A percentile compares a stretch with the other conserved stretches of the same genome.
These are phyloP conservation scores for Nestor notabilis DNA, from an alignment of 2,113 vertebrate genomes.

Conservation along the genomic window DNA sequence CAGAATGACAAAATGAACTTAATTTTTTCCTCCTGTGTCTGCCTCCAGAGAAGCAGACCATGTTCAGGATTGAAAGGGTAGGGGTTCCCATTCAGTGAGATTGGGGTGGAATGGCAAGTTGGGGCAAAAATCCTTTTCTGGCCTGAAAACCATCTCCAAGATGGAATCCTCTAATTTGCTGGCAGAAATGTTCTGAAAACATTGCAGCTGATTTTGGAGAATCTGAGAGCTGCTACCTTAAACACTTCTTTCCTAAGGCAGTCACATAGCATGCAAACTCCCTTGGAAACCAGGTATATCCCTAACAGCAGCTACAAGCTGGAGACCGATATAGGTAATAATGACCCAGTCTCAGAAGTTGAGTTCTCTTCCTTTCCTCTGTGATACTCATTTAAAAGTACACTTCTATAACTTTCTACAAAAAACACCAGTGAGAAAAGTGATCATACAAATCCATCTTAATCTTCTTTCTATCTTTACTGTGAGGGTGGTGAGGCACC, in stretches of 20 bases:
- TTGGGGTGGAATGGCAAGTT: background rate
- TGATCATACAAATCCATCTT: background rate
- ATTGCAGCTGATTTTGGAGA: background rate
- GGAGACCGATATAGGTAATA: background rate
- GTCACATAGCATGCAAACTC: background rate
- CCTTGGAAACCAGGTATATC: background rate
- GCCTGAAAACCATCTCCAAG: background rate
- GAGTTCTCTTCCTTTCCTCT: background rate
- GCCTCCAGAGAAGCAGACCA: background rate
- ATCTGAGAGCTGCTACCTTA: background rate
- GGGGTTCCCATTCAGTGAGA: rapidly evolving
- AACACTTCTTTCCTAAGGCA: background rate
- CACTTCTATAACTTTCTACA: background rate
- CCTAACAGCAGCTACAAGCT: background rate
- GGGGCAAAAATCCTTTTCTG: background rate
- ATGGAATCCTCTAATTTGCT: background rate
- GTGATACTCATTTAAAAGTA: background rate
- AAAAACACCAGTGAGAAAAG: background rate
- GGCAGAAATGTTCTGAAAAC: background rate
- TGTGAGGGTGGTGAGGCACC: background rate
- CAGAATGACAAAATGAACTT: background rate
- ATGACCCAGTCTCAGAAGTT: background rate
- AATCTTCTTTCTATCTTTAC: background rate
- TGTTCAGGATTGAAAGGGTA: background rate
- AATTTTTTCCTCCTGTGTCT: background rate